A percentile compares a stretch with the other conserved stretches of the same genome.
Evolutionary conservation across 2,113 vertebrate species (phyloP).

Genomic region (Hucho hucho): DNA sequence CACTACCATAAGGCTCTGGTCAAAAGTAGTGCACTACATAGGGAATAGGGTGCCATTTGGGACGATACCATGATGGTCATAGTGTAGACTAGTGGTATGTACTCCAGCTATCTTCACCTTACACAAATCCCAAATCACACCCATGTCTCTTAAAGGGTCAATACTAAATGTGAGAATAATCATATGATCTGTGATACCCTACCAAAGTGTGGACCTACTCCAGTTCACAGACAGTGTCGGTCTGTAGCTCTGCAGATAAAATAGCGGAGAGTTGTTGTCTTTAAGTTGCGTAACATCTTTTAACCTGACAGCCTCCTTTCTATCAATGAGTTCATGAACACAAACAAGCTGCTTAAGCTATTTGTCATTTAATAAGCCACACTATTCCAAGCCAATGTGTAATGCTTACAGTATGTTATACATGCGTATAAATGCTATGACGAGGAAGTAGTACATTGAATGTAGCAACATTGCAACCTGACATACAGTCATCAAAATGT

Average conservation of each 20-base stretch:
- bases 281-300: not conserved
- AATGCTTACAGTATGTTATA: no score
- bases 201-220: no score
- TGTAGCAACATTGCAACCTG: no score
- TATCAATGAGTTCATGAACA: not conserved
- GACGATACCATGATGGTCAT: not conserved
- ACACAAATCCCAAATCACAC: not conserved
- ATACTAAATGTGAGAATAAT: not conserved
- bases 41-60: no score
- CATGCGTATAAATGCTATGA: no score
- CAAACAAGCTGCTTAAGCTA: not conserved
- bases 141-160: conserved; percentile 1
- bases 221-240: not conserved
- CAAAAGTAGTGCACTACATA: not conserved
- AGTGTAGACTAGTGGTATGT: no score
- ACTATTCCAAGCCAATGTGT: not conserved
- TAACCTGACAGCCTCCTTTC: not conserved
- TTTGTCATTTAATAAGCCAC: not conserved
- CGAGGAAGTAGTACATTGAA: no score
- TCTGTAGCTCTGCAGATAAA: not conserved
- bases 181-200: not conserved
- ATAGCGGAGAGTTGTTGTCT: not conserved
- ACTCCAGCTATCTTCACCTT: no score
- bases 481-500: no score
- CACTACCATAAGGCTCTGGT: no score